phyloP scores from a whole-genome alignment of 2,797 vertebrate genomes.

The Muscicapa striata region DNA sequence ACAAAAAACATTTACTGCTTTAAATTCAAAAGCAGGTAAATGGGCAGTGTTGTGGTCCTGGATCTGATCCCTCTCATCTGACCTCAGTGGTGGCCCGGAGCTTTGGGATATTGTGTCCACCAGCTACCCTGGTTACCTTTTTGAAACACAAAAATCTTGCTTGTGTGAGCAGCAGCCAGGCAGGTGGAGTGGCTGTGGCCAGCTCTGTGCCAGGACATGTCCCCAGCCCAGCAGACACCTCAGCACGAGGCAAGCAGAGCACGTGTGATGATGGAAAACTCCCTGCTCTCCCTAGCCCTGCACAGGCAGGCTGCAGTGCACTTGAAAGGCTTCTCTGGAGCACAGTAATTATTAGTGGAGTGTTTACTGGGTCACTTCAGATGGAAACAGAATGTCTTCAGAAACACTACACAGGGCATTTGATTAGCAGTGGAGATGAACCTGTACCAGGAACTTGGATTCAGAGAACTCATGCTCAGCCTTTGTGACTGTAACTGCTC shows the following conservation, averaged over 20 bases:
- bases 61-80: neutral
- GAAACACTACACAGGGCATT: neutral
- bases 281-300: neutral
- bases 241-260: neutral
- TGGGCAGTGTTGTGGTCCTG: neutral
- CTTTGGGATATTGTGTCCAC: neutral
- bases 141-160: fast-evolving
- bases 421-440: neutral
- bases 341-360: neutral
- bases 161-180: neutral
- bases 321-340: neutral
- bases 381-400: neutral
- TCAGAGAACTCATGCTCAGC: neutral
- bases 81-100: neutral
- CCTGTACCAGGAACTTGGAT: neutral
- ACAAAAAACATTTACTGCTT: neutral
- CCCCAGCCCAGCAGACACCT: fast-evolving
- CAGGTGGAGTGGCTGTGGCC: fast-evolving
- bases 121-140: neutral
- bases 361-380: neutral
- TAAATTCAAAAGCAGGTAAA: neutral
- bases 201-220: neutral
- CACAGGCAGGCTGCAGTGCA: neutral
- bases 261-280: neutral
- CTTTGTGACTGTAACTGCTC: neutral